These are phyloP conservation scores for Tinamus major DNA, from an alignment of 2,797 vertebrate genomes.

Conservation along the genomic window DNA sequence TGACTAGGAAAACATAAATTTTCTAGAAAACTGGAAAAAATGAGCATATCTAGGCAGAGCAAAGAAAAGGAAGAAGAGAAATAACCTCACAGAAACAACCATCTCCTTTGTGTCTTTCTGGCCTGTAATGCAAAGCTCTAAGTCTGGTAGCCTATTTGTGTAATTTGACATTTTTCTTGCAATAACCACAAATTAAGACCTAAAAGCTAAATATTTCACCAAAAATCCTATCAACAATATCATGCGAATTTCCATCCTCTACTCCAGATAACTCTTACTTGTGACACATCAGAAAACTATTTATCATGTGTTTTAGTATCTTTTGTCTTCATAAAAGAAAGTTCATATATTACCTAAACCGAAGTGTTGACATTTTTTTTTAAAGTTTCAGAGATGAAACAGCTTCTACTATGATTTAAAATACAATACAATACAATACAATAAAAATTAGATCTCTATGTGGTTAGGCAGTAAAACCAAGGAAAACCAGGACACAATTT, in stretches of 20 bases:
- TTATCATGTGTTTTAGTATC: neutral
- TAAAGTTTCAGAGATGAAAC: neutral
- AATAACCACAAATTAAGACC: neutral
- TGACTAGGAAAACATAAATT: neutral
- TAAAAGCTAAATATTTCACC: neutral
- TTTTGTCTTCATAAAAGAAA: neutral
- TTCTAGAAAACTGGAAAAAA: neutral
- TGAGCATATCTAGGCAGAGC: neutral
- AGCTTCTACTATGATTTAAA: rapidly evolving
- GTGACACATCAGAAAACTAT: neutral
- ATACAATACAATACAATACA: too few relatives aligned
- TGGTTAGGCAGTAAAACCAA: neutral
- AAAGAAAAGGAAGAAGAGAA: neutral
- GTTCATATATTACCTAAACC: neutral
- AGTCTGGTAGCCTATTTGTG: neutral
- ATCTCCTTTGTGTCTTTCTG: neutral
- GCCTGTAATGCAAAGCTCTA: neutral
- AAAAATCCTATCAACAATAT: neutral
- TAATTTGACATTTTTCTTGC: neutral
- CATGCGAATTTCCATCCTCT: neutral
- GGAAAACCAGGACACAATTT: neutral
- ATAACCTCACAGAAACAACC: neutral
- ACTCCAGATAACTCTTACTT: neutral
- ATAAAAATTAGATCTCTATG: neutral
- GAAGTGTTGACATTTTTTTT: neutral